These are phyloP conservation scores for Trididemnum clinides DNA, from an alignment of 23 tunicate genomes.

Conservation along the genomic window DNA sequence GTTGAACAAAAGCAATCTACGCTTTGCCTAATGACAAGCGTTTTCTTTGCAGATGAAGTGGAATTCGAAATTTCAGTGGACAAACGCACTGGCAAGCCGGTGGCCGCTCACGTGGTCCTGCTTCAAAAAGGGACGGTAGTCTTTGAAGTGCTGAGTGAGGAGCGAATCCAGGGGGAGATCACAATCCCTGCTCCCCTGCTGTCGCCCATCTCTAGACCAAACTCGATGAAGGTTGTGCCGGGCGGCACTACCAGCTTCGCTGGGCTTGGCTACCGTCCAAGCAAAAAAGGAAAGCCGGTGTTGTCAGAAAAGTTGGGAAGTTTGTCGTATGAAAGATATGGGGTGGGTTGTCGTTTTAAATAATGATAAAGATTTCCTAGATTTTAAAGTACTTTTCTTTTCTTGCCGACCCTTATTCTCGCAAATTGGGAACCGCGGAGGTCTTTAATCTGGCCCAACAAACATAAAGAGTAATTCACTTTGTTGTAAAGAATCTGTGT, in stretches of 20 bases:
- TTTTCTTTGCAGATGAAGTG: conserved; percentile 82
- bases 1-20: no score
- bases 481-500: no score
- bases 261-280: conserved; percentile 75
- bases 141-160: conserved; percentile 92
- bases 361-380: no score
- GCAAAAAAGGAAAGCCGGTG: conserved; percentile 82
- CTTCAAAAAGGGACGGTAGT: conserved; percentile 96
- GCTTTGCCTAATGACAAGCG: no score
- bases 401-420: no score
- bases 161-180: conserved; percentile 93
- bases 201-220: conserved; percentile 51
- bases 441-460: no score
- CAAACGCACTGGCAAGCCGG: conserved; percentile 94
- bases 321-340: conserved; percentile 88
- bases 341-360: no score
- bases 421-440: no score
- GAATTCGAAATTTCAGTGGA: conserved; percentile 99
- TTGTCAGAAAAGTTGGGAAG: conserved; percentile 77
- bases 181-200: conserved; percentile 80
- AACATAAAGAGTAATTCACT: no score
- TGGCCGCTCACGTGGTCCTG: conserved; percentile 85
- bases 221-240: conserved; percentile 40
- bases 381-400: no score
- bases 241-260: conserved; percentile 61